Percentiles rank a stretch among this genome's conserved stretches.
Evolutionary conservation across 2,888 invertebrate genomes (phyloP).

Genomic region (Lasius platythorax): DNA sequence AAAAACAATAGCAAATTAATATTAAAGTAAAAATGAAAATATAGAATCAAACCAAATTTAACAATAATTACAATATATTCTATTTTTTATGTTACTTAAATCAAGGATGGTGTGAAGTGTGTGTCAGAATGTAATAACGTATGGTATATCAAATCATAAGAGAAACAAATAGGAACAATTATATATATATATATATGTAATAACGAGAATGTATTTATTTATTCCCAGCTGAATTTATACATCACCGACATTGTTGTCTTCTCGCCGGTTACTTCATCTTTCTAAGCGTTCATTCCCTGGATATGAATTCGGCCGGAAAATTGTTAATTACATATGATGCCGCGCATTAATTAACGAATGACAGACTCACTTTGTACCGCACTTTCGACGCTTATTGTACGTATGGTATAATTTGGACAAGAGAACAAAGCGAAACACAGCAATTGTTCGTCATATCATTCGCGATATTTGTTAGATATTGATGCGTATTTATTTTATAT

Average conservation of each 20-base stretch:
- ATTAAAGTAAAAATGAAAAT: background rate
- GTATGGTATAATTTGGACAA: background rate
- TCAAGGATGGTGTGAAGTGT: no score
- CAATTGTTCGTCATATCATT: background rate
- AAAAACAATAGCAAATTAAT: background rate
- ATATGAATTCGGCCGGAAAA: background rate
- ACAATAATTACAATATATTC: no score
- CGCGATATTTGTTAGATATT: background rate
- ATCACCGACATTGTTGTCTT: background rate
- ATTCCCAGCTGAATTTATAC: background rate
- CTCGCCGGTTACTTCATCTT: background rate
- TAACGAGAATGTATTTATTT: background rate
- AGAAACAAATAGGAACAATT: no score
- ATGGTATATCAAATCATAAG: no score
- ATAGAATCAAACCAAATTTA: no score
- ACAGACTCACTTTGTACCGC: background rate
- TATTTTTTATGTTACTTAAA: no score
- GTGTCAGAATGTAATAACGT: no score
- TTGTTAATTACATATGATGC: slow-evolving; percentile 11
- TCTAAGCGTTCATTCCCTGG: background rate
- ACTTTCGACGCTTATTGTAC: background rate
- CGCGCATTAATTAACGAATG: slow-evolving; percentile 13
- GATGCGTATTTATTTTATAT: no score
- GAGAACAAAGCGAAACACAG: background rate
- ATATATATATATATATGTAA: no score